Conservation (phyloP, 2,797 vertebrate genomes). For the Jordanella pulchra region DNA sequence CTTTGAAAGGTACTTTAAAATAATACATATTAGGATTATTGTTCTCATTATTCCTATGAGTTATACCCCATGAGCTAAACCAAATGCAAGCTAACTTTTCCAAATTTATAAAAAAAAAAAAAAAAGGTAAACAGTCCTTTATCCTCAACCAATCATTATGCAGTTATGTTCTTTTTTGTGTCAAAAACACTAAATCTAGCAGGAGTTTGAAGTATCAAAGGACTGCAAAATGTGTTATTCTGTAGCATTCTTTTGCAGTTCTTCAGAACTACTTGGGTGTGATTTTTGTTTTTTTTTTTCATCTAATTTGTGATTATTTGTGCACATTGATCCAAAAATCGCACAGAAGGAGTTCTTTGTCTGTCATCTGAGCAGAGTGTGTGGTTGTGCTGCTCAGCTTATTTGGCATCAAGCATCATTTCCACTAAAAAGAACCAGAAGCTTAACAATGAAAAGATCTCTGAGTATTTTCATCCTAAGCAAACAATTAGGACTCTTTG, state of each 20-base stretch:
- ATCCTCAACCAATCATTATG: no score
- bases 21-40: no score
- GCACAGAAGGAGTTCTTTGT: background rate
- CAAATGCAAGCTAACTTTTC: no score
- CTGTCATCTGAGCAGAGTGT: slow-evolving; percentile 1
- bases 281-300: no score
- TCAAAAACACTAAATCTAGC: no score
- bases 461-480: background rate
- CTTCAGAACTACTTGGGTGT: background rate
- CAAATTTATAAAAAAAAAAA: no score
- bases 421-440: background rate
- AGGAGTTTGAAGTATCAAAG: no score
- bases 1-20: background rate
- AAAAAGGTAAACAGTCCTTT: no score
- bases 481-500: background rate
- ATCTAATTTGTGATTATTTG: background rate
- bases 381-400: background rate
- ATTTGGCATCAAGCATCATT: background rate
- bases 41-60: no score
- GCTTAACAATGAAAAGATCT: background rate
- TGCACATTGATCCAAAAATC: background rate
- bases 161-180: no score
- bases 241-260: background rate
- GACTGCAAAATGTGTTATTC: background rate
- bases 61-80: no score